Percentiles rank a stretch among this genome's conserved stretches.
Conservation (phyloP, 2,797 vertebrate species). For the Lerista edwardsae region DNA sequence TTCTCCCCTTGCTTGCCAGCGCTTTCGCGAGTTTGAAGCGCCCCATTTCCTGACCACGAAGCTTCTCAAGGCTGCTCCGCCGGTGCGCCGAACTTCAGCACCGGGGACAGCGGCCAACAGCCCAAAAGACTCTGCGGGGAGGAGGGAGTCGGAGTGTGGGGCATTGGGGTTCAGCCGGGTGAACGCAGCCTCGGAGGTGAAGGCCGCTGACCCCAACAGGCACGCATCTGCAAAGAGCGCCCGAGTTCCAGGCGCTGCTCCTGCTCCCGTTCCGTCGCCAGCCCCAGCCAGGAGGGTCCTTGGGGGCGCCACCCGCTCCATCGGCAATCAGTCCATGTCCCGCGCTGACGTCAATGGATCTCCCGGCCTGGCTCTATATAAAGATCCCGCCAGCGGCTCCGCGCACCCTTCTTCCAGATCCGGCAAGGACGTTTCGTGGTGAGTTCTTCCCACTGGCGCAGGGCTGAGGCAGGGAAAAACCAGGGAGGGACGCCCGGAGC, state of each 20-base stretch:
- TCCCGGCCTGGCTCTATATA: constrained; percentile 80
- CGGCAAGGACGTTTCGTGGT: constrained; percentile 35
- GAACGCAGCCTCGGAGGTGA: not conserved
- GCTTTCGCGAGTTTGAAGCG: no score
- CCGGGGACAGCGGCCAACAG: constrained; percentile 19
- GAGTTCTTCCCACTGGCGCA: not conserved
- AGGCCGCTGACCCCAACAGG: not conserved
- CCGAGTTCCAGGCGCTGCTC: no score
- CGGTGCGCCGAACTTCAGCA: constrained; percentile 29
- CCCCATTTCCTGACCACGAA: no score
- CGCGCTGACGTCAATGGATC: constrained; percentile 86
- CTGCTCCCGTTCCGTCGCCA: not conserved
- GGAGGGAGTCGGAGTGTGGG: not conserved
- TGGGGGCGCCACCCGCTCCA: constrained; percentile 52
- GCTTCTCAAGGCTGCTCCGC: not conserved
- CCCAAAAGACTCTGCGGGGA: not conserved
- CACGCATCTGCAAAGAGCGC: not conserved
- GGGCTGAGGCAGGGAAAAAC: constrained; percentile 35
- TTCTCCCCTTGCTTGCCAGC: no score
- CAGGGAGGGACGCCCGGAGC: constrained; percentile 33
- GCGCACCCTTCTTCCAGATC: not conserved
- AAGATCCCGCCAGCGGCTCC: constrained; percentile 61
- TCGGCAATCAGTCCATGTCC: constrained; percentile 76
- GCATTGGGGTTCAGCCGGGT: not conserved
- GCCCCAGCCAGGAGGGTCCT: constrained; percentile 14